Conservation (phyloP, 2,113 vertebrate species). For the Trichomycterus rosablanca region DNA sequence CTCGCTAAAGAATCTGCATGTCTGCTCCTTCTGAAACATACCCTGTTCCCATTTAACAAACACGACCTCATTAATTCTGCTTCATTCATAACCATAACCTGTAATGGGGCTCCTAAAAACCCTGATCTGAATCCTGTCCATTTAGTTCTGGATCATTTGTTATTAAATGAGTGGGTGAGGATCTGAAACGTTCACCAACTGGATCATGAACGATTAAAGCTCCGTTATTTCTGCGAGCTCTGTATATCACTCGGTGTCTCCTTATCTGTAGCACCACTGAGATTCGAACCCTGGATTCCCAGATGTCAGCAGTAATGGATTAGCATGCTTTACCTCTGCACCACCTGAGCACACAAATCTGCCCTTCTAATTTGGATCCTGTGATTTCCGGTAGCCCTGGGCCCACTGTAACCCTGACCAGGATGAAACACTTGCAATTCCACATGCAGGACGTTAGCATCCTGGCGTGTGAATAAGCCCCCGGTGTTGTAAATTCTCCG, state of each 20-base stretch:
- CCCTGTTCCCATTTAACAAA: constrained; percentile 27
- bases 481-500: too few species aligned
- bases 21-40: constrained; percentile 5
- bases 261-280: constrained; percentile 26
- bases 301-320: too few species aligned
- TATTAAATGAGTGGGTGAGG: constrained; percentile 44
- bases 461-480: too few species aligned
- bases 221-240: constrained; percentile 37
- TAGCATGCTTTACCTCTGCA: too few species aligned
- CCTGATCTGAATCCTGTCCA: constrained; percentile 31
- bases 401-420: too few species aligned
- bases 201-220: constrained; percentile 48
- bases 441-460: too few species aligned
- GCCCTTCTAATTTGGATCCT: too few species aligned
- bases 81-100: constrained; percentile 26
- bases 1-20: too few species aligned
- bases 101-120: constrained; percentile 30
- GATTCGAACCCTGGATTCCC: too few species aligned
- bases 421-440: too few species aligned
- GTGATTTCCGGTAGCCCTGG: too few species aligned
- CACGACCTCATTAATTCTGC: constrained; percentile 10
- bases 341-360: too few species aligned
- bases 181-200: constrained; percentile 42
- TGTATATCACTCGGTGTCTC: constrained; percentile 32
- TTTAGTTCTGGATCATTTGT: constrained; percentile 50